phyloP scores from a whole-genome alignment of 92 coral and sea anemone genomes.

The Actinernus sp. region DNA sequence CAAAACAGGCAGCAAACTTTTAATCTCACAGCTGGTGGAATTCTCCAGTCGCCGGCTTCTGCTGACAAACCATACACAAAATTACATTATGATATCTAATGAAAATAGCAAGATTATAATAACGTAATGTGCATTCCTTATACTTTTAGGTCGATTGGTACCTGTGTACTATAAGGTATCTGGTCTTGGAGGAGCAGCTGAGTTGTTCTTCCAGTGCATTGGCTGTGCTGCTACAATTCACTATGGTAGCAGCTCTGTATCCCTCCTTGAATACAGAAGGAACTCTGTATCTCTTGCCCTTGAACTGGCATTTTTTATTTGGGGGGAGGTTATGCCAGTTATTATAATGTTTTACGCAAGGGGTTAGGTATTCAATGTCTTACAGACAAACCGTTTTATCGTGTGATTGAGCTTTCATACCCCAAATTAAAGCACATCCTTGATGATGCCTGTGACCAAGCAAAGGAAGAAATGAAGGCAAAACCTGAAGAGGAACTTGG shows the following conservation, averaged over 20 bases:
- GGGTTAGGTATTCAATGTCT: slow-evolving; percentile 44
- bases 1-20: too few species aligned
- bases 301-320: slow-evolving; percentile 45
- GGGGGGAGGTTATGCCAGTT: slow-evolving; percentile 60
- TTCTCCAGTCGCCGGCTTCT: too few species aligned
- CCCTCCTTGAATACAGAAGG: slow-evolving; percentile 15
- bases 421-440: slow-evolving; percentile 44
- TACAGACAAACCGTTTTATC: slow-evolving; percentile 44
- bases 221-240: background rate
- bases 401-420: slow-evolving; percentile 36
- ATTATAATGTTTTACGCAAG: slow-evolving; percentile 39
- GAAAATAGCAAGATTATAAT: too few species aligned
- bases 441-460: slow-evolving; percentile 54
- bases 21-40: too few species aligned
- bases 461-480: slow-evolving; percentile 60
- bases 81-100: too few species aligned
- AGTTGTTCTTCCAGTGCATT: background rate
- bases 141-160: too few species aligned
- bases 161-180: background rate
- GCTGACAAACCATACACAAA: too few species aligned
- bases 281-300: slow-evolving; percentile 59
- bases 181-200: background rate
- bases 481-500: slow-evolving; percentile 20
- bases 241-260: background rate
- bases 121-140: too few species aligned